phyloP scores from a whole-genome alignment of 2,797 vertebrate species.

The Furcifer pardalis region DNA sequence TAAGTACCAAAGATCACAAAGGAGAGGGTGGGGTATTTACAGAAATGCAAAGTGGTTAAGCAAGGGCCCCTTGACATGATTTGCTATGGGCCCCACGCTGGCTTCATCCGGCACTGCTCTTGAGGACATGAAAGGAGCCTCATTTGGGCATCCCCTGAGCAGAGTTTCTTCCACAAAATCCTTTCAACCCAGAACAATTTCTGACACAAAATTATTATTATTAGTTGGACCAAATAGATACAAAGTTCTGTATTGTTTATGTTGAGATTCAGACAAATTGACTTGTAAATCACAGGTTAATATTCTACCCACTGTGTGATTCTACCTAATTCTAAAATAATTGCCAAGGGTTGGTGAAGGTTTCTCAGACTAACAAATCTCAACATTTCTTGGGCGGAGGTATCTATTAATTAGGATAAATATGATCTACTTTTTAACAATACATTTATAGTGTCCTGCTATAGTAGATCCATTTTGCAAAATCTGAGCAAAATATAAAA shows the following conservation, averaged over 20 bases:
- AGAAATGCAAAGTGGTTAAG: too few relatives aligned
- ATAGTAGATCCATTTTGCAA: background rate
- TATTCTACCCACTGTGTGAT: background rate
- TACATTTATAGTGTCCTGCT: background rate
- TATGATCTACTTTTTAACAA: background rate
- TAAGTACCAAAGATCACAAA: too few relatives aligned
- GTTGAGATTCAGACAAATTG: background rate
- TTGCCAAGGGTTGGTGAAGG: background rate
- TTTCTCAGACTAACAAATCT: background rate
- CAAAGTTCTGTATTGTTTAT: background rate
- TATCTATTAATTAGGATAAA: background rate
- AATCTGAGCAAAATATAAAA: background rate
- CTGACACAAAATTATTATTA: too few relatives aligned
- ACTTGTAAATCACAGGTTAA: background rate
- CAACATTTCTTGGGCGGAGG: background rate
- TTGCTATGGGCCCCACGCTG: too few relatives aligned
- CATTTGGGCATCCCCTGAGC: too few relatives aligned
- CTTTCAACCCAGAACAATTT: too few relatives aligned
- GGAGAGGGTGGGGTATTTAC: too few relatives aligned
- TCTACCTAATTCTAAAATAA: background rate
- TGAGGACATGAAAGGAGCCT: too few relatives aligned
- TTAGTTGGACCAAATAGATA: background rate
- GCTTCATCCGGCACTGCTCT: too few relatives aligned
- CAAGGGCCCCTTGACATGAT: too few relatives aligned
- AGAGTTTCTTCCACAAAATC: too few relatives aligned